Evolutionary conservation across 2,113 vertebrate genomes (phyloP).

Genomic region (Cyprinodon tularosa): DNA sequence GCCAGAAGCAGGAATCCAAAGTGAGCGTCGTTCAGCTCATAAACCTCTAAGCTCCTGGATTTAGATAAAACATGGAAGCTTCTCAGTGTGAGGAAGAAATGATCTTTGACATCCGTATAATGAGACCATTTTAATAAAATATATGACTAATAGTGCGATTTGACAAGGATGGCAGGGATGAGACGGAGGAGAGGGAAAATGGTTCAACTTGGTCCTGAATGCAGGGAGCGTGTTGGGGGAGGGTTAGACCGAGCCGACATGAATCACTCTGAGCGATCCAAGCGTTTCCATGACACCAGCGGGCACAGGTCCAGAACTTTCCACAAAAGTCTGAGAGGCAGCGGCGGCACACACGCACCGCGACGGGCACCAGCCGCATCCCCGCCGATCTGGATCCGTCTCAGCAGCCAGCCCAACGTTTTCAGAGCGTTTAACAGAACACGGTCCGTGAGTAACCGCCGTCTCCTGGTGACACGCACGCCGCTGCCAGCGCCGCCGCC

Average conservation of each 20-base stretch:
- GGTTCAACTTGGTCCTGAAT: slow-evolving; percentile 85
- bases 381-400: slow-evolving; percentile 51
- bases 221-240: slow-evolving; percentile 69
- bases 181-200: slow-evolving; percentile 78
- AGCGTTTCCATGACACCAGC: slow-evolving; percentile 99
- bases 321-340: slow-evolving; percentile 83
- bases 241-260: slow-evolving; percentile 87
- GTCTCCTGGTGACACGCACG: not conserved
- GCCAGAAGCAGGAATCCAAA: slow-evolving; percentile 3
- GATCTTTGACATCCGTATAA: slow-evolving; percentile 68
- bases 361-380: slow-evolving; percentile 28
- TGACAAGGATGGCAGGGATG: slow-evolving; percentile 59
- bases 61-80: slow-evolving; percentile 34
- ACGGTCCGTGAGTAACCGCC: slow-evolving; percentile 61
- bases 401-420: slow-evolving; percentile 39
- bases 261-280: slow-evolving; percentile 96
- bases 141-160: slow-evolving; percentile 70
- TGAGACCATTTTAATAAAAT: slow-evolving; percentile 68
- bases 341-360: slow-evolving; percentile 29
- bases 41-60: not conserved
- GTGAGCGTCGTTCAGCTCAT: slow-evolving; percentile 21
- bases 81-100: slow-evolving; percentile 44
- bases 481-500: not conserved
- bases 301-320: slow-evolving; percentile 92
- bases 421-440: slow-evolving; percentile 65